Conservation (phyloP, 1,140 invertebrate genomes). For the Ceratina japonica region DNA sequence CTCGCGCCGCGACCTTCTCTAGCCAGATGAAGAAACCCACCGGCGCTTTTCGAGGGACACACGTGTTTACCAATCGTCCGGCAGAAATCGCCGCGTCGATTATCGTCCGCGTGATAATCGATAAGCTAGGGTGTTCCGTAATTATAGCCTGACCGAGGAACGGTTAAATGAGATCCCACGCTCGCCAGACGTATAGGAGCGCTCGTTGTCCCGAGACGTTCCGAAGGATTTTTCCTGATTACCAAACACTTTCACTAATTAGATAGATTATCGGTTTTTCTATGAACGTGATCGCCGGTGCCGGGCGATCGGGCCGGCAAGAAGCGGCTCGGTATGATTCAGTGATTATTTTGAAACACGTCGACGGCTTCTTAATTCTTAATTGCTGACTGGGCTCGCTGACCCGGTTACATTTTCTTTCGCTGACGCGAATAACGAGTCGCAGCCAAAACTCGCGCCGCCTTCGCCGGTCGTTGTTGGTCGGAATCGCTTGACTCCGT, state of each 20-base stretch:
- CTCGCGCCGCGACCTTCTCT: constrained; percentile 43
- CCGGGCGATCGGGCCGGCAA: no score
- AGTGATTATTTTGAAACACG: constrained; percentile 2
- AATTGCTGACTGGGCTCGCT: background rate
- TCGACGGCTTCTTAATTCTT: constrained; percentile 15
- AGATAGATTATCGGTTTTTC: background rate
- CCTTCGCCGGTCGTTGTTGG: no score
- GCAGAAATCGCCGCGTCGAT: no score
- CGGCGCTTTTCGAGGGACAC: background rate
- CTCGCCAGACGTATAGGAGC: background rate
- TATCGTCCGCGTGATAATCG: background rate
- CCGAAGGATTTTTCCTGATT: constrained; percentile 1
- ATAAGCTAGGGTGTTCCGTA: background rate
- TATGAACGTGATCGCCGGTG: no score
- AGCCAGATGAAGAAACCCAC: background rate
- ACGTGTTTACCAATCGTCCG: background rate
- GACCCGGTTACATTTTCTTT: constrained; percentile 24
- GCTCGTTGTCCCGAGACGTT: background rate
- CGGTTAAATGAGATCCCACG: constrained; percentile 20
- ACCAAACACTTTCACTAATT: constrained; percentile 22
- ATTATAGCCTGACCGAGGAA: background rate
- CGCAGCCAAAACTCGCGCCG: background rate
- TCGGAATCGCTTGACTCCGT: no score
- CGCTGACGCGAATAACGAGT: background rate
- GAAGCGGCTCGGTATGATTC: background rate